Evolutionary conservation across 1,140 invertebrate genomes (phyloP), one percentile per base, ranked within the genome.

Genomic region (Drosophila mauritiana): DNA sequence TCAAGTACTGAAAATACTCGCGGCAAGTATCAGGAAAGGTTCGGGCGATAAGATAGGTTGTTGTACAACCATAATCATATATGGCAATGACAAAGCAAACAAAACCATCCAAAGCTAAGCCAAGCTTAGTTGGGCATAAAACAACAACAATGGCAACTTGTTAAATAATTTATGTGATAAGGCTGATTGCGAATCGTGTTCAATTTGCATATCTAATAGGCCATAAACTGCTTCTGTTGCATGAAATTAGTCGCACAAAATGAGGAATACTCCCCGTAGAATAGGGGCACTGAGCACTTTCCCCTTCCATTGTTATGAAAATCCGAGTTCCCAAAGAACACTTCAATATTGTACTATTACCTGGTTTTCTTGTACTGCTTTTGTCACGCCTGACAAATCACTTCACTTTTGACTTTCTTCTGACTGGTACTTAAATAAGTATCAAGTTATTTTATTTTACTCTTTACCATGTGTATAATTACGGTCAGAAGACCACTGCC

Each of bases 201-300:
- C 73, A 76, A 77, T 76, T 77, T 77, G 73, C 73, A 77, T 77
- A 77, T 76, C 73, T 77, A 76, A 77, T 77, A 77, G 73, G 73
- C 73, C 73, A 77, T 68, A 77, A 70, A 49, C 73, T 34, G 63
- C 73, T 77, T 68, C 73, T 77, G 55, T 61, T 51, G 73, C 48
- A 57, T 70, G 53, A 57, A 65, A 76, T 75, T 76, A 75, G 40
- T 37, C 10, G 52, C 46, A 31, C 22, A 22, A 52, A 53, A 45
- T 39, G 48, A 17, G 27, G 17, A 54, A 20, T 20, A 36, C 20
- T 53, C 25, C 11, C 2, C 12, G 17, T 4, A 43, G 48, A 45
- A 52, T 37, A 22, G 37, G 10, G 0, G 17, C 27, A 25, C 48
- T 13, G 49, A 40, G 11, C 34, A 69, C 65, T 69, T 54, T 69